Base-by-base conservation (phyloP, 2,113 vertebrate genomes). In the Leptosomus discolor region DNA sequence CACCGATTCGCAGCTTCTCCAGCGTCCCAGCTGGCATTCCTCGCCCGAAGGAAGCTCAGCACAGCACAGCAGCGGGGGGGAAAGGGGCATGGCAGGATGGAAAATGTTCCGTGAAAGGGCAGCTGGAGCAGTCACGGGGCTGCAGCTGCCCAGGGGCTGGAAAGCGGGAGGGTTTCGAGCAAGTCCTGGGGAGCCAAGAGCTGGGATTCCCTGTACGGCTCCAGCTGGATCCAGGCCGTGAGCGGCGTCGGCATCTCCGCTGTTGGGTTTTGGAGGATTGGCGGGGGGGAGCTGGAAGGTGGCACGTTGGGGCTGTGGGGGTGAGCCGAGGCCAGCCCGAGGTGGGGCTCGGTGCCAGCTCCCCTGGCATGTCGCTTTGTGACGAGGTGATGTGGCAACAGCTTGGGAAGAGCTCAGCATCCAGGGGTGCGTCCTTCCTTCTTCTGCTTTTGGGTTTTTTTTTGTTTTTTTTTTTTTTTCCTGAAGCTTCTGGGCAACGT, bases 291-390 rank as follows among this genome's bases (percentile, higher is more conserved):
- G 14, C 24, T 53, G 75, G 50, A 39, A 65, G 58, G 45, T 30
- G 67, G 56, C 51, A 37, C 2, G 1, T 2, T 1, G 5, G n/a
- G 26, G 29, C 39, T 8, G 1, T 5, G 19, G 51, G 57, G 67
- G 9, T 0, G 46, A 77, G 48, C 30, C 2, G 4, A 64, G 64
- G 73, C 7, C 41, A 34, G 39, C 30, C 21, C 5, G 1, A 14
- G 54, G 20, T 7, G 36, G 12, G 37, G 15, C 53, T 48, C 5
- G 5, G 36, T n/a, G 69, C 43, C 90, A 51, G 29, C 32, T 37
- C 39, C 41, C 48, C 51, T 15, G 54, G 71, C 85, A 63, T 9
- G 0, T 26, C 3, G 4, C 39, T 43, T 37, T 2, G 2, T 1
- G 3, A 14, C 7, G 14, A 16, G 84, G 6, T 3, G 16, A 6